Base-by-base conservation (phyloP, 2,888 invertebrate species). In the Cataglyphis albicans region DNA sequence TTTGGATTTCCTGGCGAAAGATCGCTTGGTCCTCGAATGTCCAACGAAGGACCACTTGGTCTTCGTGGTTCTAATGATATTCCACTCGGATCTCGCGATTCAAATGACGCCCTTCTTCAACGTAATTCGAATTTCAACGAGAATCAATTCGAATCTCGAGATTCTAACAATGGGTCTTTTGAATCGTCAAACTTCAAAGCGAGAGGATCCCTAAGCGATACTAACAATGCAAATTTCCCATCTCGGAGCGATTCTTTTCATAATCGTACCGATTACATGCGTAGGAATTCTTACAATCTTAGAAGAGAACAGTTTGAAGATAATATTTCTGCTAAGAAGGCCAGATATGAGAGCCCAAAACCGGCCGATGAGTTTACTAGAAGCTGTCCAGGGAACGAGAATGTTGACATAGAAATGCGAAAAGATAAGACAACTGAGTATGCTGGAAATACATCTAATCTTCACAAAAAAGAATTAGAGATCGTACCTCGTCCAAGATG, bases 281-380 rank as follows among this genome's bases (percentile, higher is more conserved):
- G 35, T 59, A 59, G 59, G 25, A 61, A 70, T 1, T 0, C 59
- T 4, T 68, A 21, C 25, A 18, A 18, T 7, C 18, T 12, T n/a
- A 61, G 59, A 44, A 68, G 35, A 78, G 78, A 41, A 78, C 78
- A 59, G 1, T 35, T 78, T 55, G 59, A 70, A 61, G 70, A 78
- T 10, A 81, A 91, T 12, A 86, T 41, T 55, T 12, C 55, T 15
- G 29, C 38, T 65, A 76, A 76, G 12, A 90, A 73, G 85, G 89
- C 1, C 78, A 91, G 15, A 87, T 91, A 78, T 83, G 90, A 91
- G 32, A 68, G 75, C 3, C 84, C 87, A 48, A 72, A 52, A 38
- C 18, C 68, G 15, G 6, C 15, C 12, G 83, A 86, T 1, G 68
- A 76, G 18, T 68, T 75, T 38, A 73, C 41, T 32, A 82, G n/a